These are phyloP conservation scores for Tortricodes alternella DNA, from an alignment of 2,888 invertebrate species.

Conservation along the genomic window DNA sequence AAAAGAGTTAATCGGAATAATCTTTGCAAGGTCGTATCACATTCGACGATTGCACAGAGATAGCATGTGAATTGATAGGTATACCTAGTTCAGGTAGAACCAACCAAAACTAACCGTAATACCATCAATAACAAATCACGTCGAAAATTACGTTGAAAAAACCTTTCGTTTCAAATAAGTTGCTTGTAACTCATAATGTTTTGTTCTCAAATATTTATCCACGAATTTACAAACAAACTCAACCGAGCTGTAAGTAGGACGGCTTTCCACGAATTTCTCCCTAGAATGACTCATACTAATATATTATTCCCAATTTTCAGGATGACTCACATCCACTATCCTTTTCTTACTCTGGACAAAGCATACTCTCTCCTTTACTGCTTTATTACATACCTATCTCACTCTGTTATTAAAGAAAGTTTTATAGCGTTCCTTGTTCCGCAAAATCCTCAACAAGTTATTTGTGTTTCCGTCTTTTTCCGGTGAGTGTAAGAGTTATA, in stretches of 20 bases:
- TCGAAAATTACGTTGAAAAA: too few relatives aligned
- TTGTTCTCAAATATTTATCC: too few relatives aligned
- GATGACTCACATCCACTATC: slow-evolving; percentile 39
- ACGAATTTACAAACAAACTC: not conserved
- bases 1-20: too few relatives aligned
- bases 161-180: too few relatives aligned
- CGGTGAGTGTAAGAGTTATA: not conserved
- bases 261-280: slow-evolving; percentile 1
- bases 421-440: not conserved
- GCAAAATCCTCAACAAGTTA: not conserved
- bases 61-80: too few relatives aligned
- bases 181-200: too few relatives aligned
- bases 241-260: too few relatives aligned
- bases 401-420: not conserved
- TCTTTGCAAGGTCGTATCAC: too few relatives aligned
- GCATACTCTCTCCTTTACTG: not conserved
- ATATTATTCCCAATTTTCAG: slow-evolving; percentile 38
- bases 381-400: not conserved
- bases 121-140: too few relatives aligned
- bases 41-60: too few relatives aligned
- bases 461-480: slow-evolving; percentile 5
- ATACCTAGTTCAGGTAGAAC: too few relatives aligned
- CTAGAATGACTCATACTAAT: slow-evolving; percentile 39
- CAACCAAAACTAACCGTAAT: too few relatives aligned
- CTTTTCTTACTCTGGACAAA: not conserved